These are phyloP conservation scores for Therioaphis trifolii DNA, from an alignment of 2,888 invertebrate genomes.

Conservation along the genomic window DNA sequence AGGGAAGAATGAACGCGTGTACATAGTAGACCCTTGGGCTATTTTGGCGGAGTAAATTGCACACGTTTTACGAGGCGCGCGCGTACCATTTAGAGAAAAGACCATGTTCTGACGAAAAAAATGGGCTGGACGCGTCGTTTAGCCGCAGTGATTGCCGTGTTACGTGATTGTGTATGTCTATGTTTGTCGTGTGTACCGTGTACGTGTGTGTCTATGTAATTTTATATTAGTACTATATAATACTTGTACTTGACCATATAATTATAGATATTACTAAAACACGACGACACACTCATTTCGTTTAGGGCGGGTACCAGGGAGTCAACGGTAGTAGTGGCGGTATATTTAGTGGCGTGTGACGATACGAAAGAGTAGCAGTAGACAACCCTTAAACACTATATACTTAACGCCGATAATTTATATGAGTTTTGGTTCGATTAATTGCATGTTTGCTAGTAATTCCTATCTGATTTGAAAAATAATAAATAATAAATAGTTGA, in stretches of 20 bases:
- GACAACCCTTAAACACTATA: not conserved
- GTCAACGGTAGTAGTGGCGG: slow-evolving; percentile 29
- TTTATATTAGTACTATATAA: slow-evolving; percentile 40
- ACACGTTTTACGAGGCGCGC: slow-evolving; percentile 48
- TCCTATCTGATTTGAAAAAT: no score
- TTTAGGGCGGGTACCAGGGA: slow-evolving; percentile 47
- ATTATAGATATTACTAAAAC: slow-evolving; percentile 57
- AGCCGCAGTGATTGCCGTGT: slow-evolving; percentile 56
- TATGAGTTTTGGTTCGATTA: not conserved
- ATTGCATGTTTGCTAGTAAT: no score
- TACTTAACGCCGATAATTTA: not conserved
- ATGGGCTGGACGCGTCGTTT: slow-evolving; percentile 58
- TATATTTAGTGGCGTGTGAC: slow-evolving; percentile 32
- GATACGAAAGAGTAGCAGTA: not conserved
- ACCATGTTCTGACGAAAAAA: slow-evolving; percentile 12
- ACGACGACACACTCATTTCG: slow-evolving; percentile 46
- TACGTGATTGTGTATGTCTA: slow-evolving; percentile 34
- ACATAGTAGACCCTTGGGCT: slow-evolving; percentile 38
- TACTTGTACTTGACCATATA: slow-evolving; percentile 23
- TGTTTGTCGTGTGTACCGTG: not conserved
- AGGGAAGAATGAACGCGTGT: slow-evolving; percentile 11
- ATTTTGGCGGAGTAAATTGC: slow-evolving; percentile 39
- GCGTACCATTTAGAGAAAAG: slow-evolving; percentile 39
- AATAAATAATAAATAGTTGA: no score
- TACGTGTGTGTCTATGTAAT: slow-evolving; percentile 27